phyloP scores from a whole-genome alignment of 2,797 vertebrate species.

The Eospalax fontanierii region DNA sequence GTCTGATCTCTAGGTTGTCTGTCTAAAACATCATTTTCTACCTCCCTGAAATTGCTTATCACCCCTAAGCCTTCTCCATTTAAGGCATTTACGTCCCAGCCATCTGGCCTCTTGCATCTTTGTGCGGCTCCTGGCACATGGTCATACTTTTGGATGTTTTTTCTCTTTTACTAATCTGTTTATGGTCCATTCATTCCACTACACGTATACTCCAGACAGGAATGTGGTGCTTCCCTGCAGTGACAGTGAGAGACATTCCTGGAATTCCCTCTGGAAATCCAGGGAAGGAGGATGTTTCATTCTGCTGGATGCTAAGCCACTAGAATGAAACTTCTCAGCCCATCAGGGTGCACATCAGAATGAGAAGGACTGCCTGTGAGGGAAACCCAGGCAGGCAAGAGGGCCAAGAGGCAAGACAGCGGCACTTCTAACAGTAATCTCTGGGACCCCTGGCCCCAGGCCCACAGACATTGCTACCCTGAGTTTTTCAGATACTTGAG shows the following conservation, averaged over 20 bases:
- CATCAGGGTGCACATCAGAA: background rate
- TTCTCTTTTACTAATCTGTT: background rate
- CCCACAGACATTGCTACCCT: background rate
- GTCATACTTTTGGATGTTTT: background rate
- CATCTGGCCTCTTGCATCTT: background rate
- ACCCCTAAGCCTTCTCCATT: rapidly evolving
- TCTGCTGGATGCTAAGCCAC: background rate
- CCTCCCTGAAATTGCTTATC: background rate
- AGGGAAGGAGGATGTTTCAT: background rate
- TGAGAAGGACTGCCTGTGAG: background rate
- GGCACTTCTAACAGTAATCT: background rate
- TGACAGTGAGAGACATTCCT: background rate
- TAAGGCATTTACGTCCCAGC: background rate
- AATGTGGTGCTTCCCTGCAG: background rate
- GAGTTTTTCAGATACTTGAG: background rate
- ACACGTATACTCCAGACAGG: background rate
- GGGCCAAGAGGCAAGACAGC: background rate
- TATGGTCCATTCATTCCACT: background rate
- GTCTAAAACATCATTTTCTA: background rate
- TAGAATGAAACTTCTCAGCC: background rate
- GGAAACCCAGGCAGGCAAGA: background rate
- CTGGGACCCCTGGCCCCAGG: rapidly evolving
- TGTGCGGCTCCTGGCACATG: background rate
- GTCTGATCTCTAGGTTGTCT: background rate
- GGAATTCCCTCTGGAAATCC: background rate